Conservation (phyloP, 2,797 vertebrate genomes). For the Macropodus opercularis region DNA sequence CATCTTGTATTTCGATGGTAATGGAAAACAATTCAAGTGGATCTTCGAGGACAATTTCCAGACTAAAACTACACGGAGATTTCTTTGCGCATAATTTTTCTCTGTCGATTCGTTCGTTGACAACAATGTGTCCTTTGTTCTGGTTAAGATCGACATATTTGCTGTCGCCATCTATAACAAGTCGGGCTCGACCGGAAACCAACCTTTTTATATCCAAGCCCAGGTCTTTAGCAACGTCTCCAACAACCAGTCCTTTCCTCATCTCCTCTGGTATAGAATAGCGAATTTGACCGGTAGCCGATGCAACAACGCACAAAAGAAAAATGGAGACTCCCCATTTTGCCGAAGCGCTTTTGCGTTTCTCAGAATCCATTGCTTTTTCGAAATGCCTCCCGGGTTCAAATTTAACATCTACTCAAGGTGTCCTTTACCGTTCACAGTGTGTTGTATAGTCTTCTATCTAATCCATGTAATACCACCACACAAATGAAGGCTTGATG, state of each 20-base stretch:
- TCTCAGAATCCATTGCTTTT: slow-evolving; percentile 32
- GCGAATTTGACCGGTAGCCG: slow-evolving; percentile 78
- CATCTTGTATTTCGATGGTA: slow-evolving; percentile 73
- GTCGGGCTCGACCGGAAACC: slow-evolving; percentile 78
- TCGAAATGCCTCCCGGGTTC: not conserved
- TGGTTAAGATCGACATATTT: slow-evolving; percentile 84
- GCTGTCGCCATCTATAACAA: slow-evolving; percentile 79
- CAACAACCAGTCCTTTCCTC: slow-evolving; percentile 83
- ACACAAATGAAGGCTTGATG: not conserved
- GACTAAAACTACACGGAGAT: slow-evolving; percentile 71
- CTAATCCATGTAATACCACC: slow-evolving; percentile 9
- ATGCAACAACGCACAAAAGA: slow-evolving; percentile 68
- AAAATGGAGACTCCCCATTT: slow-evolving; percentile 72
- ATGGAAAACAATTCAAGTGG: slow-evolving; percentile 74
- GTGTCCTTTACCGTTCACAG: not conserved
- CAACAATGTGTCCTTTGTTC: slow-evolving; percentile 84
- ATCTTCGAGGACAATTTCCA: slow-evolving; percentile 76
- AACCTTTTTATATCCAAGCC: slow-evolving; percentile 84
- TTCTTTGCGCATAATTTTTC: slow-evolving; percentile 79
- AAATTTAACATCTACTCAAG: not conserved
- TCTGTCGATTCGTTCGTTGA: slow-evolving; percentile 81
- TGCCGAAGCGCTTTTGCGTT: slow-evolving; percentile 4
- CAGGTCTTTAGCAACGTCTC: slow-evolving; percentile 86
- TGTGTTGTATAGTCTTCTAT: not conserved
- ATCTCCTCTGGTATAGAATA: slow-evolving; percentile 89